phyloP scores from a whole-genome alignment of 2,113 vertebrate genomes.

The Conger conger region DNA sequence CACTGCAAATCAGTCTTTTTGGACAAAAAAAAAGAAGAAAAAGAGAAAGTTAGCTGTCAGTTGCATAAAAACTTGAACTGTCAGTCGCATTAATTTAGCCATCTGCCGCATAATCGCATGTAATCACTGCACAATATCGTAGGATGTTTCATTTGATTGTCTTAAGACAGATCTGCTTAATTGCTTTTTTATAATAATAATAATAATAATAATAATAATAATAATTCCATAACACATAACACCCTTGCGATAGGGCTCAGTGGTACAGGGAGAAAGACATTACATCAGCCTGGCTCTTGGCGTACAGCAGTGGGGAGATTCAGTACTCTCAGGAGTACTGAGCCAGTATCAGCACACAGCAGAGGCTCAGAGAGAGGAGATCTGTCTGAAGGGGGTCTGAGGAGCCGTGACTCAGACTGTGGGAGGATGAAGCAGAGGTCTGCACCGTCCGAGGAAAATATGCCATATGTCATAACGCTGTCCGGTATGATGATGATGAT shows the following conservation, averaged over 20 bases:
- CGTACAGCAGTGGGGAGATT: too few species aligned
- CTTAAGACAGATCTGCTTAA: background rate
- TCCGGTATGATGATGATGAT: too few species aligned
- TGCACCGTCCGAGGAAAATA: too few species aligned
- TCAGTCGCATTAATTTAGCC: constrained; percentile 3
- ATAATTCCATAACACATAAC: background rate
- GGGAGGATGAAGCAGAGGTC: too few species aligned
- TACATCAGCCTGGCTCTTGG: background rate
- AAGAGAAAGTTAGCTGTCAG: background rate
- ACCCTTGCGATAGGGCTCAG: background rate
- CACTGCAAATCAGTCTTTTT: background rate
- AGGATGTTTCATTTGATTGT: background rate
- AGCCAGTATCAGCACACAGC: too few species aligned
- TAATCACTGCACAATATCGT: background rate
- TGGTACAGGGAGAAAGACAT: background rate
- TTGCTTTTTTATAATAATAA: background rate
- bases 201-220: background rate
- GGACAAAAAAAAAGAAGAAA: background rate
- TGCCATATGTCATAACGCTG: too few species aligned
- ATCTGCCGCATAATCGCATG: constrained; percentile 1
- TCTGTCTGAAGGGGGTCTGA: too few species aligned
- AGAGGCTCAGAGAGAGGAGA: too few species aligned
- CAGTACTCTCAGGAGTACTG: too few species aligned
- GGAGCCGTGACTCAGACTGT: too few species aligned
- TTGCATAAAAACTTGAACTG: constrained; percentile 1